Evolutionary conservation across 2,113 vertebrate genomes (phyloP), one percentile per base, ranked within the genome.

Genomic region (Eleginops maclovinus): DNA sequence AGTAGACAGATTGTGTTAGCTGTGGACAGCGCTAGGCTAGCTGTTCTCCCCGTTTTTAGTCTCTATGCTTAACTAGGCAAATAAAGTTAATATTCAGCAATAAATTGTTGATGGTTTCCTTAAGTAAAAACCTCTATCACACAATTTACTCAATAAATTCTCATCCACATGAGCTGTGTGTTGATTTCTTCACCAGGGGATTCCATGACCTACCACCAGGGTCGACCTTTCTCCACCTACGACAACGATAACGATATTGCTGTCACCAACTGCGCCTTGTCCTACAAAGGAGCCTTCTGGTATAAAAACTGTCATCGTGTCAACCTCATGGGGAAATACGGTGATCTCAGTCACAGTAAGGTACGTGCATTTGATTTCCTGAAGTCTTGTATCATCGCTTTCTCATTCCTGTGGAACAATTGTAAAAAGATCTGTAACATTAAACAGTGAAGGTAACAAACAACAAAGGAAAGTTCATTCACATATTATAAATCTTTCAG

Each of bases 241-340:
- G 97, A 99, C 93, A 97, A 97, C 36, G 98, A 99, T 83, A 96
- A 98, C 0, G 98, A 99, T 69, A 95, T 97, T 0, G 98, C 98
- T 11, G 96, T 99, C 88, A 99, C 98, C 86, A 99, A 99, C 94
- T 99, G 98, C 47, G 98, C 98, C 58, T 77, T 99, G 87, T 99
- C 98, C 3, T 99, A 99, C 92, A 98, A 98, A 86, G 98, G 97
- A 0, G 98, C 98, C 1, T 99, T 98, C 92, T 99, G 98, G 98
- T 99, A 99, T 79, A 99, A 98, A 93, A 99, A 99, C 81, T 99
- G 98, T 36, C 98, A 99, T 82, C 95, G 97, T 0, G 98, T 98
- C 88, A 99, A 99, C 88, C 94, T 99, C 65, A 99, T 99, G 97
- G 98, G 98, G 15, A 94, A 95, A 94, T 99, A 99, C 0, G 96